Conservation (phyloP, 2,888 invertebrate genomes). For the Phragmatobia fuliginosa region DNA sequence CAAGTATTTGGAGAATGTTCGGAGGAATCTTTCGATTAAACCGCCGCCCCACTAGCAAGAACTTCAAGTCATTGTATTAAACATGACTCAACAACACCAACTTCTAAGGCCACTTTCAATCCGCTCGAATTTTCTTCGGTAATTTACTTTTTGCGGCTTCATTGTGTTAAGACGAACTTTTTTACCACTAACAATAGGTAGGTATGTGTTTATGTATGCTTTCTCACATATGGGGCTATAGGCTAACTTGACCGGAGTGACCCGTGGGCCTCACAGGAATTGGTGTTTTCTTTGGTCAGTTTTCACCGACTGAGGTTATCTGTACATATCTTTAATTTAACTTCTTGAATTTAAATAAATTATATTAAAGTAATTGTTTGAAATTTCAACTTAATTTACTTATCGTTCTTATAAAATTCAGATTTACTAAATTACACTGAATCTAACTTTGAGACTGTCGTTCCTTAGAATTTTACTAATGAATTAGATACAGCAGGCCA, state of each 20-base stretch:
- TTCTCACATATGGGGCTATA: too few relatives aligned
- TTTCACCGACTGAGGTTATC: too few relatives aligned
- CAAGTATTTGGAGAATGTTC: slow-evolving; percentile 59
- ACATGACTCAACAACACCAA: slow-evolving; percentile 61
- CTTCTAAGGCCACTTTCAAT: slow-evolving; percentile 32
- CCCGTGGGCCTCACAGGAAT: too few relatives aligned
- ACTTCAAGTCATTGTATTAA: slow-evolving; percentile 57
- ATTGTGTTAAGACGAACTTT: slow-evolving; percentile 45
- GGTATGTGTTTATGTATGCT: not conserved
- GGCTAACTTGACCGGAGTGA: too few relatives aligned
- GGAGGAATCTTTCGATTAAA: slow-evolving; percentile 72
- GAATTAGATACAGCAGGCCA: not conserved
- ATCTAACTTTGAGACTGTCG: too few relatives aligned
- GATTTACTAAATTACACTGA: too few relatives aligned
- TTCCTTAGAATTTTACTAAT: not conserved
- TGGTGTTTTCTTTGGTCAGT: too few relatives aligned
- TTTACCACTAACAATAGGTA: slow-evolving; percentile 24
- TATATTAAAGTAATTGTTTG: too few relatives aligned
- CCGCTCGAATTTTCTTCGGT: slow-evolving; percentile 36
- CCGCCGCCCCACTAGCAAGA: slow-evolving; percentile 47
- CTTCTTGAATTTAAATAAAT: too few relatives aligned
- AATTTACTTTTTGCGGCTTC: slow-evolving; percentile 46
- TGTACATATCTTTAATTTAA: too few relatives aligned
- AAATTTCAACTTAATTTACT: too few relatives aligned
- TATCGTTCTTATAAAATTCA: too few relatives aligned